Base-by-base conservation (phyloP, 2,888 invertebrate genomes). In the Lingula anatina region DNA sequence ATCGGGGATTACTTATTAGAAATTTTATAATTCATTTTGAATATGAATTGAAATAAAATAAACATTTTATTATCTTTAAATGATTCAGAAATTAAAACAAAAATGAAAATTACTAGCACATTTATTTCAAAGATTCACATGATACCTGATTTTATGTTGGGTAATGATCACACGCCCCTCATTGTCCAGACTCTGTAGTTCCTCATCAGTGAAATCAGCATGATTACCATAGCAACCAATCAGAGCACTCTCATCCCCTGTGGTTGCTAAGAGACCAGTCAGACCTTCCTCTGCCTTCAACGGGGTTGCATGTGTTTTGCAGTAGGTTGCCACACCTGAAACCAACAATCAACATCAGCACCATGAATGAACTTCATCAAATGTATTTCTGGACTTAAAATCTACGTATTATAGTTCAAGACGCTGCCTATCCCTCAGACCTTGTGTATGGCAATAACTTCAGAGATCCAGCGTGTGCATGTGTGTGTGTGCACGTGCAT, bases 151-250 rank as follows among this genome's bases (percentile, higher is more conserved):
- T 43, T 58, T 59, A 56, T 81, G 80, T 47, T 77, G 71, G 5
- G 80, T 80, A 5, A 81, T 70, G 3, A 81, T 62, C 28, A 75
- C 63, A 50, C 81, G 60, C 0, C 81, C 81, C 64, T 81, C 81
- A 50, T 65, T 66, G 64, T 81, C 81, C 31, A 81, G 56, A 5
- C 66, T 61, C 36, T 68, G 61, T 15, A 79, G 58, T 49, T 77
- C 77, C 24, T 74, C 70, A 23, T 58, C 57, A n/a, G 65, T 59
- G 57, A 77, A 78, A 23, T 65, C 56, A 5, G 54, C 45, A 12
- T 67, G 58, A 55, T 71, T 59, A 4, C 71, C 73, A 62, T 68
- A 71, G 57, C 60, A 60, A 51, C 75, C 75, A 44, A 77, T 61
- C n/a, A 35, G 50, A 27, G 65, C 63, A 1, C 42, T 44, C 25